These are phyloP conservation scores for Pseudomyrmex flavicornis DNA, from an alignment of 1,140 invertebrate genomes.

Conservation along the genomic window DNA sequence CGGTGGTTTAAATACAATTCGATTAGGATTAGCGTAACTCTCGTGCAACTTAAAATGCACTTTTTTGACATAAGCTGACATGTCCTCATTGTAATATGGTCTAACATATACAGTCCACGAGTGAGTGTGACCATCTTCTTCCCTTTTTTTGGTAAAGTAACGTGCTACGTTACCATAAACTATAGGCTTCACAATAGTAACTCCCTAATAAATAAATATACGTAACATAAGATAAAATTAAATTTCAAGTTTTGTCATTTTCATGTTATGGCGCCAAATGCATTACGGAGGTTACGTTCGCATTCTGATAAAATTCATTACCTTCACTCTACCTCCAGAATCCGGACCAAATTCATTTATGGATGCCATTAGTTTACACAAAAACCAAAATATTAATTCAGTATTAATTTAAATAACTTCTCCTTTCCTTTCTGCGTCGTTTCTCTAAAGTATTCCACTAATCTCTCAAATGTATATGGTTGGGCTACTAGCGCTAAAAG, in stretches of 20 bases:
- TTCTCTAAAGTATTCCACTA: no score
- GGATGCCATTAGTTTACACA: constrained; percentile 85
- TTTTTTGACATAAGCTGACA: constrained; percentile 98
- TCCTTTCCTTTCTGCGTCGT: no score
- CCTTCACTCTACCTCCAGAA: constrained; percentile 92
- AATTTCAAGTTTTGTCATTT: constrained; percentile 1
- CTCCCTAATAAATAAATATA: constrained; percentile 87
- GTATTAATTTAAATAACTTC: no score
- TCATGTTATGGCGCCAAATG: neutral
- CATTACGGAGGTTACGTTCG: constrained; percentile 2
- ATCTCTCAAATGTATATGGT: no score
- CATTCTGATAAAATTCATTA: constrained; percentile 75
- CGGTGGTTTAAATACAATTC: constrained; percentile 96
- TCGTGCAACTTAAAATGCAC: constrained; percentile 99
- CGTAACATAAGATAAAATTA: constrained; percentile 2
- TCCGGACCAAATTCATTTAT: constrained; percentile 92
- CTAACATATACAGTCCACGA: constrained; percentile 99
- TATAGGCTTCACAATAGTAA: constrained; percentile 97
- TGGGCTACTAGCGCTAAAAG: no score
- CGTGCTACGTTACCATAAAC: constrained; percentile 98
- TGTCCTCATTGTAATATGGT: constrained; percentile 96
- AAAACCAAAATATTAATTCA: no score
- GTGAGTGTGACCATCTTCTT: constrained; percentile 99
- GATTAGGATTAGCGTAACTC: constrained; percentile 97
- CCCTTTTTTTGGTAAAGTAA: constrained; percentile 98